phyloP scores from a whole-genome alignment of 2,797 vertebrate genomes.

The Brachymystax lenok region DNA sequence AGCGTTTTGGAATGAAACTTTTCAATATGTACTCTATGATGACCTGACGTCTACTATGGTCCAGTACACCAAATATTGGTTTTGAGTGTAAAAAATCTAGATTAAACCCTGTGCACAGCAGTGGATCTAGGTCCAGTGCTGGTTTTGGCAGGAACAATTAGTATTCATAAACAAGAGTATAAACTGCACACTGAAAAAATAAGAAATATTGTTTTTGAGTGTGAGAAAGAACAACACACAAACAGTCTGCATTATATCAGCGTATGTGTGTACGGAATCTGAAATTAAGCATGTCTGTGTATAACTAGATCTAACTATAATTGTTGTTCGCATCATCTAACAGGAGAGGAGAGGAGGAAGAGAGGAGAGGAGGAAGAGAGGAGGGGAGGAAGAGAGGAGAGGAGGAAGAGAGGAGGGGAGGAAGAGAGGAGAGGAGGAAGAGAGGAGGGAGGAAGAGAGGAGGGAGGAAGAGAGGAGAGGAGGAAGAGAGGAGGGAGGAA shows the following conservation, averaged over 20 bases:
- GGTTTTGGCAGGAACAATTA: no score
- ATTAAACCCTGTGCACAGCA: no score
- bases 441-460: not conserved
- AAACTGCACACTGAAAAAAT: no score
- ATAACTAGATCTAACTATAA: not conserved
- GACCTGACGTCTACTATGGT: not conserved
- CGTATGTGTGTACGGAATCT: no score
- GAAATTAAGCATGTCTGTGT: not conserved
- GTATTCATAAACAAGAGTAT: no score
- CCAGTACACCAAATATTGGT: not conserved
- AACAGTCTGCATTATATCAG: not conserved
- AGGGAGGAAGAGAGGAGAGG: no score
- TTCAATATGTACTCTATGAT: no score
- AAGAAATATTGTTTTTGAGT: not conserved
- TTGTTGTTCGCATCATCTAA: not conserved
- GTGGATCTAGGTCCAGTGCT: no score
- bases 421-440: no score
- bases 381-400: not conserved
- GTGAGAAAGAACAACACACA: not conserved
- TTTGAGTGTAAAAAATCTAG: not conserved
- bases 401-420: not conserved
- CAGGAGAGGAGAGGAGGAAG: not conserved
- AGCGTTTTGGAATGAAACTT: no score
- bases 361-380: not conserved
- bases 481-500: not conserved